Conservation (phyloP, 1,140 invertebrate genomes). For the Himalopsyche phryganea region DNA sequence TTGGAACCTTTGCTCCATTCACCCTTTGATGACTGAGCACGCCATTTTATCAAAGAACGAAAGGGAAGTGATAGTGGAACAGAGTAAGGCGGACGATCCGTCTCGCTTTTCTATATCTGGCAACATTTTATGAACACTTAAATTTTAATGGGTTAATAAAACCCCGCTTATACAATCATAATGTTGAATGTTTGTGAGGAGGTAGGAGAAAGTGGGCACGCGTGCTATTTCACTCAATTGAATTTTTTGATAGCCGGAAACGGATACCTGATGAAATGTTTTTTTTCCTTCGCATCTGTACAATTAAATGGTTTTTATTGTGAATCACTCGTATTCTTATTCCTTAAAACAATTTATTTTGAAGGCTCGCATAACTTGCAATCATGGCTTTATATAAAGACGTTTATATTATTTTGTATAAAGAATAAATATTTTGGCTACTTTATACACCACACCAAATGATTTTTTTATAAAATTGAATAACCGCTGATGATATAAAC, state of each 20-base stretch:
- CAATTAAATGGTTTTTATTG: conserved; percentile 9
- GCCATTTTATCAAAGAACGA: too few relatives aligned
- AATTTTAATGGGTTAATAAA: conserved; percentile 54
- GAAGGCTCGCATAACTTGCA: too few relatives aligned
- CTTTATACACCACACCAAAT: too few relatives aligned
- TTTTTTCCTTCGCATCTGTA: not conserved
- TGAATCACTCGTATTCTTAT: not conserved
- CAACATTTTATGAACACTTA: conserved; percentile 49
- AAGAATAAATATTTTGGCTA: too few relatives aligned
- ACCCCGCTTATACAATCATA: conserved; percentile 52
- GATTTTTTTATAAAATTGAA: too few relatives aligned
- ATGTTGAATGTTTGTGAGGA: conserved; percentile 43
- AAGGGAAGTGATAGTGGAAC: not conserved
- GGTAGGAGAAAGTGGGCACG: conserved; percentile 25
- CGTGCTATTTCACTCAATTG: conserved; percentile 29
- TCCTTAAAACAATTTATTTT: too few relatives aligned
- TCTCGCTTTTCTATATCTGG: not conserved
- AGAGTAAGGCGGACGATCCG: not conserved
- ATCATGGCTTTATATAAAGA: too few relatives aligned
- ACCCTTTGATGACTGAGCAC: too few relatives aligned
- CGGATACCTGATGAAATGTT: conserved; percentile 4
- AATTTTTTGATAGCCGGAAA: conserved; percentile 19
- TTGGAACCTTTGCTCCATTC: too few relatives aligned
- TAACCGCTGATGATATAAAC: too few relatives aligned
- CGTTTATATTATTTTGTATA: too few relatives aligned